Percentiles rank a stretch among this genome's conserved stretches.
Conservation (phyloP, 2,797 vertebrate species). For the Diplodus sargus region DNA sequence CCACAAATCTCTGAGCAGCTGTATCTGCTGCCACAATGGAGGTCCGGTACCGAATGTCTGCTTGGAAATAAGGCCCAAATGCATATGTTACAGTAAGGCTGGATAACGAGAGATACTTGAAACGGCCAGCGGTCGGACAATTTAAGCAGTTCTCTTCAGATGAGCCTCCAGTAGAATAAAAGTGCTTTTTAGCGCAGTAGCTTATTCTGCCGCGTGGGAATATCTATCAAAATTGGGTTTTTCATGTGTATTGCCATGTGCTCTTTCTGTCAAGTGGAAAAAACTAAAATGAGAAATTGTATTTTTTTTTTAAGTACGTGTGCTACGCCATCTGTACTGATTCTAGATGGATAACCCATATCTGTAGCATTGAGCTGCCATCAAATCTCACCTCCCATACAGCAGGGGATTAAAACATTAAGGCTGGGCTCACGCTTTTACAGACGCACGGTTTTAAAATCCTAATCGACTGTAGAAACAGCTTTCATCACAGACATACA, state of each 20-base stretch:
- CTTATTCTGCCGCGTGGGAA: not conserved
- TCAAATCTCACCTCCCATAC: no score
- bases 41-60: not conserved
- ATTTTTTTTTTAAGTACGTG: not conserved
- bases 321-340: not conserved
- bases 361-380: not conserved
- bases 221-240: not conserved
- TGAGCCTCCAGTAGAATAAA: not conserved
- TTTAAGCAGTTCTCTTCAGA: not conserved
- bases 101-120: not conserved
- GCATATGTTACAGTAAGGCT: not conserved
- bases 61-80: constrained; percentile 11
- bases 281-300: not conserved
- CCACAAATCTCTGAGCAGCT: constrained; percentile 18
- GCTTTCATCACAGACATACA: no score
- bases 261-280: not conserved
- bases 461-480: no score
- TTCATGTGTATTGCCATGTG: not conserved
- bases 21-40: constrained; percentile 8
- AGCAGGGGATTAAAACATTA: no score
- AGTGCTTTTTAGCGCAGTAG: not conserved
- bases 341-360: not conserved
- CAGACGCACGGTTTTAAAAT: no score
- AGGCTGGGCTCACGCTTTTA: no score
- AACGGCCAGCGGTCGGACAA: not conserved